These are phyloP conservation scores for Neopelma chrysocephalum DNA, from an alignment of 2,797 vertebrate species.

Conservation along the genomic window DNA sequence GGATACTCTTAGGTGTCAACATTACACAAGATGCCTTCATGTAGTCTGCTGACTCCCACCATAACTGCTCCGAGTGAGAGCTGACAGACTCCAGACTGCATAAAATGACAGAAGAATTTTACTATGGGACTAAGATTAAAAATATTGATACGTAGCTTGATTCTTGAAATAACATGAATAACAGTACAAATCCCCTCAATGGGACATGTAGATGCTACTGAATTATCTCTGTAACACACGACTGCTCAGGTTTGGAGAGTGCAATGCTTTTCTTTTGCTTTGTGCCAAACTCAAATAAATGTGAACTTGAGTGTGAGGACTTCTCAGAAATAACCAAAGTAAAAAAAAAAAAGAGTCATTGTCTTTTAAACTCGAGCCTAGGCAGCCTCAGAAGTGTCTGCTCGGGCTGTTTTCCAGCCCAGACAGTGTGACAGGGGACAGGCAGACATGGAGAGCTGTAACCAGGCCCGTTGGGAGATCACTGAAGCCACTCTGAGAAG, in stretches of 20 bases:
- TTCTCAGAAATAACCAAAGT: neutral
- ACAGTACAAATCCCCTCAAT: neutral
- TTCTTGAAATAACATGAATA: neutral
- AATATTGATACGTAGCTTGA: neutral
- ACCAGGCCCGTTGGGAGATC: neutral
- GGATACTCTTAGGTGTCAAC: neutral
- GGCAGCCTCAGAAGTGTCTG: neutral
- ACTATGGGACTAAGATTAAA: neutral
- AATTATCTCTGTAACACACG: neutral
- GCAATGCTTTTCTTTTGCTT: neutral
- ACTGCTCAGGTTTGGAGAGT: neutral
- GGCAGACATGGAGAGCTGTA: neutral
- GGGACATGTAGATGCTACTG: neutral
- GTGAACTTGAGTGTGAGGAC: neutral
- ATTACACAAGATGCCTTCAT: neutral
- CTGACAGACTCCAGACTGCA: neutral
- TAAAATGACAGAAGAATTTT: neutral
- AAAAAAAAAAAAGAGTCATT: neutral
- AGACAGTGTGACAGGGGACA: neutral
- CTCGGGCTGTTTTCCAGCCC: neutral
- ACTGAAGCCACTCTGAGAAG: neutral
- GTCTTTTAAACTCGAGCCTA: neutral
- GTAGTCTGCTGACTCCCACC: neutral
- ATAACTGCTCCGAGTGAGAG: neutral
- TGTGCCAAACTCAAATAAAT: neutral